Base-by-base conservation (phyloP, 2,888 invertebrate species). In the Sarcophaga caerulescens region DNA sequence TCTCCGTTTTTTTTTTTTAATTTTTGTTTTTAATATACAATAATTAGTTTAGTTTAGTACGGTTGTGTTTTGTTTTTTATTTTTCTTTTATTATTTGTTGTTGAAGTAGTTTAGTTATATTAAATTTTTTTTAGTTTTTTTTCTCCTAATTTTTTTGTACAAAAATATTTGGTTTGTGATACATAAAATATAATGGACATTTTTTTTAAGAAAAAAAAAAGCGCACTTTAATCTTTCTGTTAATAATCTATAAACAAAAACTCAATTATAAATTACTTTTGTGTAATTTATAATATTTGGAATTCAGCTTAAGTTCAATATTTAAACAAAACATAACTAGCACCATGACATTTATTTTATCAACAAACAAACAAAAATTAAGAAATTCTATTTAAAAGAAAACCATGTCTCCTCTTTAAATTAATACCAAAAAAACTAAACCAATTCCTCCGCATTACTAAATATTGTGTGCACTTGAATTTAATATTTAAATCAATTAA, bases 221-320 rank as follows among this genome's bases (percentile, higher is more conserved):
- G 86, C 88, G 89, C 88, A 88, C 88, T 88, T 87, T 73, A 76
- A 80, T 75, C 76, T 70, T 81, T 81, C 70, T 82, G 78, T 73
- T 63, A 60, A 59, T 44, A 59, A n/a, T 47, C 63, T 57, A 81
- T 19, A 47, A 74, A 47, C 57, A 65, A 25, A 74, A 47, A 62
- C 44, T 77, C 52, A 76, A 45, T 77, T 19, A 47, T 74, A 47
- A 83, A 77, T 80, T 73, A 71, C 70, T 35, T 23, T 3, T 21
- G 8, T 57, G 60, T 73, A 81, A 85, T 76, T 71, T 76, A 76
- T 70, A 12, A 23, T 63, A 77, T 44, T 14, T 35, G 25, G 19
- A 62, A 75, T 65, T 47, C 81, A 63, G 80, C 80, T 81, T 84
- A 69, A 79, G 14, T 17, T 52, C 14, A 12, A 35, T 35, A 10